These are phyloP conservation scores for Heliconius hewitsoni DNA, from an alignment of 1,140 invertebrate genomes.

Conservation along the genomic window DNA sequence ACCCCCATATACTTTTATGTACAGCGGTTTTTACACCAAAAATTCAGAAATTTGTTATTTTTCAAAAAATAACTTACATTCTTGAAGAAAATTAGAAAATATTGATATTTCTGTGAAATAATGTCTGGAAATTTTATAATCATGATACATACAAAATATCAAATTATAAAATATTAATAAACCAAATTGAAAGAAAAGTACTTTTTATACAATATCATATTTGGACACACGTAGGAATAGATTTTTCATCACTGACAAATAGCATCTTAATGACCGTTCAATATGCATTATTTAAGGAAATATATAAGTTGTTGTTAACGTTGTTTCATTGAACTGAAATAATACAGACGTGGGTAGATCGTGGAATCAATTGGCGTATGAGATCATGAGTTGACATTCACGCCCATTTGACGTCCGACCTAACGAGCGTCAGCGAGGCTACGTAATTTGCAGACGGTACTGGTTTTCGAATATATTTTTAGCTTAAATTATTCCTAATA, in stretches of 20 bases:
- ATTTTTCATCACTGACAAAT: background rate
- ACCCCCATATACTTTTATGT: too few relatives aligned
- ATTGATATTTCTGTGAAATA: too few relatives aligned
- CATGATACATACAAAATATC: background rate
- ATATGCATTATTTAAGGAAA: background rate
- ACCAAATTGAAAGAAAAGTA: background rate
- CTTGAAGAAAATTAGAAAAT: too few relatives aligned
- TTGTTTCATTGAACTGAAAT: background rate
- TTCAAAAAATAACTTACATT: too few relatives aligned
- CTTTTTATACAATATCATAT: background rate
- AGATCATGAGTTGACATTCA: conserved; percentile 22
- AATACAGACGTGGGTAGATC: background rate
- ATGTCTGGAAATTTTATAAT: too few relatives aligned
- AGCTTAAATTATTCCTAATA: too few relatives aligned
- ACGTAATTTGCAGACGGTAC: background rate
- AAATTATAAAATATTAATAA: background rate
- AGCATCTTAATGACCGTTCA: background rate
- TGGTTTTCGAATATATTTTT: background rate
- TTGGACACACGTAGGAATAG: background rate
- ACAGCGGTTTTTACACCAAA: too few relatives aligned
- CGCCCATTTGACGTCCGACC: conserved; percentile 14
- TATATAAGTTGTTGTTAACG: too few relatives aligned
- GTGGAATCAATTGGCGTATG: background rate
- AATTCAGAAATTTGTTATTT: too few relatives aligned
- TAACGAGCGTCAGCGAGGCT: conserved; percentile 21